Evolutionary conservation across 2,888 invertebrate species (phyloP).

Genomic region (Perithous albicinctus): DNA sequence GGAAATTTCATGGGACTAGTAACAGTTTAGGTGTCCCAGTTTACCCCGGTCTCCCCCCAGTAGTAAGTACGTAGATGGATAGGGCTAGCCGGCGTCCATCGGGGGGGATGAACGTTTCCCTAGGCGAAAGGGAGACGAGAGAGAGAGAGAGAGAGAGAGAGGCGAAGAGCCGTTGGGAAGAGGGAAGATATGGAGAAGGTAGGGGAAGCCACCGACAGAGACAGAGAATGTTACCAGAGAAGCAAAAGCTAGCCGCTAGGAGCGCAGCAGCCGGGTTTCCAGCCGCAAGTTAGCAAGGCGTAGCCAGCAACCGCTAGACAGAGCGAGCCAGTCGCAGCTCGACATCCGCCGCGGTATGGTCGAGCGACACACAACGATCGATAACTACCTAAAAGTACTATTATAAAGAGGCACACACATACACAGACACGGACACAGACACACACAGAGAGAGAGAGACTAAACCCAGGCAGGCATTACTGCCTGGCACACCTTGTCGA

Average conservation of each 20-base stretch:
- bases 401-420: slow-evolving; percentile 60
- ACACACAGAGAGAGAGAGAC: too few species aligned
- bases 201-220: slow-evolving; percentile 61
- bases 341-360: slow-evolving; percentile 70
- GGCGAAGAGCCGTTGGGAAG: background rate
- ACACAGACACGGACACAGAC: too few species aligned
- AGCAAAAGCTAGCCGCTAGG: slow-evolving; percentile 59
- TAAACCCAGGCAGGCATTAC: slow-evolving; percentile 60
- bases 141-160: background rate
- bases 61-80: slow-evolving; percentile 33
- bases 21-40: too few species aligned
- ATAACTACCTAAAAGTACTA: slow-evolving; percentile 51
- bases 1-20: too few species aligned
- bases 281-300: slow-evolving; percentile 66
- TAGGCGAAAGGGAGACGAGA: background rate
- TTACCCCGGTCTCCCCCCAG: too few species aligned
- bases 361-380: slow-evolving; percentile 61
- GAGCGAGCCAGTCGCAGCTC: slow-evolving; percentile 70
- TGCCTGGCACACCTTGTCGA: slow-evolving; percentile 65
- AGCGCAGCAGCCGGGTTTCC: slow-evolving; percentile 63
- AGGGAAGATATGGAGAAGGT: too few species aligned
- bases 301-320: slow-evolving; percentile 66
- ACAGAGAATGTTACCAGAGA: slow-evolving; percentile 60
- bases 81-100: slow-evolving; percentile 36
- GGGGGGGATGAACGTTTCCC: slow-evolving; percentile 21